Evolutionary conservation across 2,113 vertebrate genomes (phyloP).

Genomic region (Nannobrachium achirus): DNA sequence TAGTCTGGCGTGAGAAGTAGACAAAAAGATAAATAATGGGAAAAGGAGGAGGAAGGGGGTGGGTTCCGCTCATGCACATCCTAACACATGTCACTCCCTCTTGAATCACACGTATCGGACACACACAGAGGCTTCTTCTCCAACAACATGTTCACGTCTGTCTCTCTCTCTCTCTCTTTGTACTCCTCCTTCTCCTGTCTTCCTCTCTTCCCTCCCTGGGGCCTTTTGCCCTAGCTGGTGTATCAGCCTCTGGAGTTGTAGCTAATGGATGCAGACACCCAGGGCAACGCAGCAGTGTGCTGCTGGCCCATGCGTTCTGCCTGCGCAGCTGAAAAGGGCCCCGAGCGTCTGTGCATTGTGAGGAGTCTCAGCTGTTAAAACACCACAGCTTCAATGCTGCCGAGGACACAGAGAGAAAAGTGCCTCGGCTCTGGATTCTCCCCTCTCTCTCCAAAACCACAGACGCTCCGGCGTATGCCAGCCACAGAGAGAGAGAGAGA

Average conservation of each 20-base stretch:
- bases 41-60: slow-evolving; percentile 23
- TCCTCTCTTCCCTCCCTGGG: slow-evolving; percentile 4
- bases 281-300: slow-evolving; percentile 49
- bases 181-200: not conserved
- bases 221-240: slow-evolving; percentile 39
- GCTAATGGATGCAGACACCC: slow-evolving; percentile 66
- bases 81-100: slow-evolving; percentile 45
- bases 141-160: slow-evolving; percentile 30
- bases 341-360: slow-evolving; percentile 74
- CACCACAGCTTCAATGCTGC: slow-evolving; percentile 75
- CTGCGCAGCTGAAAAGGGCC: slow-evolving; percentile 76
- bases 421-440: slow-evolving; percentile 80
- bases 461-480: slow-evolving; percentile 68
- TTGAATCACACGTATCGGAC: slow-evolving; percentile 28
- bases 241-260: slow-evolving; percentile 40
- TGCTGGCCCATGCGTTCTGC: slow-evolving; percentile 71
- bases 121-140: not conserved
- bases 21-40: slow-evolving; percentile 68
- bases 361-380: slow-evolving; percentile 86
- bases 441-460: slow-evolving; percentile 61
- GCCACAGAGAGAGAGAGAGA: slow-evolving; percentile 65
- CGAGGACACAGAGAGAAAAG: slow-evolving; percentile 78
- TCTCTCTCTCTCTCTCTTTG: slow-evolving; percentile 22
- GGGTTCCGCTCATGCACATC: slow-evolving; percentile 47
- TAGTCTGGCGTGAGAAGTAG: slow-evolving; percentile 63